These are phyloP conservation scores for Dendrocincla tyrannina DNA, from an alignment of 2,797 vertebrate species.

Conservation along the genomic window DNA sequence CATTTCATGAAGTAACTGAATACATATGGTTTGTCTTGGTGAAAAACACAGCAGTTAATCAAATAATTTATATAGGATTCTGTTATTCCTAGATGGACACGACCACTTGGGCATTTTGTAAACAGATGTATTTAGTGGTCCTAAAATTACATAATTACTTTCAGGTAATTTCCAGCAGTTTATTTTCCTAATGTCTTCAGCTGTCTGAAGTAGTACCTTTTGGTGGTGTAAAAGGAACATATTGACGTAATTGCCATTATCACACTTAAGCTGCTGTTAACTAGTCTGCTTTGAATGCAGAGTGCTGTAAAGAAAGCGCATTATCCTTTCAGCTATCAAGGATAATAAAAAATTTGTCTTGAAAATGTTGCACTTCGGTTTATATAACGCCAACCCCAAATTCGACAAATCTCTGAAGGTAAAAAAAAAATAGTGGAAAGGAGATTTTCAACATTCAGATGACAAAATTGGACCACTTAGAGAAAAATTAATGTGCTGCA, in stretches of 20 bases:
- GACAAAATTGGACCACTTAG: conserved; percentile 75
- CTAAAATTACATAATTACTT: conserved; percentile 52
- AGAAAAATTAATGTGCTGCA: conserved; percentile 74
- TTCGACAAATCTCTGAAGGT: conserved; percentile 56
- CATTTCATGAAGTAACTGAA: conserved; percentile 38
- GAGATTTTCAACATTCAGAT: conserved; percentile 62
- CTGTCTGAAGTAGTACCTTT: conserved; percentile 59
- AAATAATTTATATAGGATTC: conserved; percentile 1
- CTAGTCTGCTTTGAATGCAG: conserved; percentile 73
- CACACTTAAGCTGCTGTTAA: conserved; percentile 79
- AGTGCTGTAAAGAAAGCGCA: conserved; percentile 70
- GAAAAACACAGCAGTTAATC: conserved; percentile 18
- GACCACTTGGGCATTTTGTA: conserved; percentile 41
- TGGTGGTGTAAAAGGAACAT: conserved; percentile 55
- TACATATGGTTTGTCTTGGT: neutral
- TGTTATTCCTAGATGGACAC: conserved; percentile 12
- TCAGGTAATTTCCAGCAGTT: conserved; percentile 60
- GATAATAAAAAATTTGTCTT: conserved; percentile 74
- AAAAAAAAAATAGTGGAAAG: conserved; percentile 24
- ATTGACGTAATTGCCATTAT: conserved; percentile 71
- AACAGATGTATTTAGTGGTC: conserved; percentile 47
- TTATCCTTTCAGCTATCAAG: conserved; percentile 72
- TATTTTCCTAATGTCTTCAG: conserved; percentile 68
- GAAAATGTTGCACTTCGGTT: conserved; percentile 64
- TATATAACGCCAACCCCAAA: conserved; percentile 41